Percentiles rank a stretch among this genome's conserved stretches.
These are phyloP conservation scores for Lordiphosa andalusiaca DNA, from an alignment of 2,888 invertebrate genomes.

Conservation along the genomic window DNA sequence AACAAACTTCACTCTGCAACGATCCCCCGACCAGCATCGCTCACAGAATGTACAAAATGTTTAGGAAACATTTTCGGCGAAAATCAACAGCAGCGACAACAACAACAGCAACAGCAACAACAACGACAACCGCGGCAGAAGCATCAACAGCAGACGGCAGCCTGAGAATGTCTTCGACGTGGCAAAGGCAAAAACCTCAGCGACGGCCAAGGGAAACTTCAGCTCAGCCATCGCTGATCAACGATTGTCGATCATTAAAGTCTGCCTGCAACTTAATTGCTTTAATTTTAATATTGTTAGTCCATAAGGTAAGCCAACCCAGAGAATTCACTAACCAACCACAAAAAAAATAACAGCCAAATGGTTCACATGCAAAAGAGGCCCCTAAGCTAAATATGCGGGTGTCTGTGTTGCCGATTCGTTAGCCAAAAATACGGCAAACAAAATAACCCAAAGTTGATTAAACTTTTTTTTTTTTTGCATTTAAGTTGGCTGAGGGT, in stretches of 20 bases:
- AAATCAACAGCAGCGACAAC: conserved; percentile 62
- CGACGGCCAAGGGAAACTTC: conserved; percentile 31
- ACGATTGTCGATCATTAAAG: conserved; percentile 74
- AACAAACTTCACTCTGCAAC: conserved; percentile 15
- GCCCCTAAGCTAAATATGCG: conserved; percentile 47
- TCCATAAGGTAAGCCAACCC: conserved; percentile 77
- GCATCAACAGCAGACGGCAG: conserved; percentile 36
- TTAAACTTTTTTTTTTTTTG: conserved; percentile 34
- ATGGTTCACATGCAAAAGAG: conserved; percentile 10
- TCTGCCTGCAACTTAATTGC: conserved; percentile 76
- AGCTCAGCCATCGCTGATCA: conserved; percentile 50
- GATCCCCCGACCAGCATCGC: conserved; percentile 40
- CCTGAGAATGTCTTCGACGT: conserved; percentile 63
- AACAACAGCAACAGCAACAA: conserved; percentile 36
- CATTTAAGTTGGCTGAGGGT: conserved; percentile 34
- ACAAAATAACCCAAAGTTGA: conserved; percentile 32
- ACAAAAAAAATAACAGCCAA: conserved; percentile 25
- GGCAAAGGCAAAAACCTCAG: conserved; percentile 28
- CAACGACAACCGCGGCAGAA: conserved; percentile 12
- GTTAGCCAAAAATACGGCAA: conserved; percentile 30
- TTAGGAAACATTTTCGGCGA: conserved; percentile 80
- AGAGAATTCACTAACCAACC: conserved; percentile 17
- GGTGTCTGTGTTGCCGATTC: conserved; percentile 41
- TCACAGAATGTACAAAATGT: conserved; percentile 78
- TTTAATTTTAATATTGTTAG: conserved; percentile 77